These are phyloP conservation scores for Lordiphosa mommai DNA, from an alignment of 1,140 invertebrate species.

Conservation along the genomic window DNA sequence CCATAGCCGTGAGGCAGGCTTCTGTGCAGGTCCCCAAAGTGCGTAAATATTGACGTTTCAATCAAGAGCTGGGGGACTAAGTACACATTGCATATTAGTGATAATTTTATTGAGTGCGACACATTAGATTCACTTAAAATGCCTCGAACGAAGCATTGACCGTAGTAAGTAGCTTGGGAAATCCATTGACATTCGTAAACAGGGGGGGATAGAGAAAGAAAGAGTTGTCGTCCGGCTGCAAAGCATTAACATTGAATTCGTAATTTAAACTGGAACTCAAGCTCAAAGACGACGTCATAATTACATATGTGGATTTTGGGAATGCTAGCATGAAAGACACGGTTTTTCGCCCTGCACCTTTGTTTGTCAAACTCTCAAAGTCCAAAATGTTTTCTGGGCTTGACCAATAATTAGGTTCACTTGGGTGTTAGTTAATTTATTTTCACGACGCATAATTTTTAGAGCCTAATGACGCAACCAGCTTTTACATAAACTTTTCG, in stretches of 20 bases:
- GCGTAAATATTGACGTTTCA: slow-evolving; percentile 68
- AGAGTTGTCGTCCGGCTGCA: not conserved
- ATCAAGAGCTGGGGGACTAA: slow-evolving; percentile 49
- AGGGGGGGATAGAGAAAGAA: slow-evolving; percentile 9
- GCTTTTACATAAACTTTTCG: slow-evolving; percentile 73
- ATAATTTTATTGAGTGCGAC: slow-evolving; percentile 72
- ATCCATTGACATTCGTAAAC: slow-evolving; percentile 50
- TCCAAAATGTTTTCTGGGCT: slow-evolving; percentile 20
- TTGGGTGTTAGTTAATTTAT: slow-evolving; percentile 34
- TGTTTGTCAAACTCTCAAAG: slow-evolving; percentile 23
- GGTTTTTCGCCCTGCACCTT: slow-evolving; percentile 20
- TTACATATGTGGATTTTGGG: no score
- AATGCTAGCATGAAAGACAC: no score
- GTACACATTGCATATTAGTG: slow-evolving; percentile 65
- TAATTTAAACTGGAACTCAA: slow-evolving; percentile 15
- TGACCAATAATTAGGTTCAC: slow-evolving; percentile 50
- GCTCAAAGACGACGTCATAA: slow-evolving; percentile 9
- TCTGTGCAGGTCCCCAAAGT: slow-evolving; percentile 43
- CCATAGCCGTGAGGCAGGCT: slow-evolving; percentile 21
- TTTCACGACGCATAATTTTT: slow-evolving; percentile 38
- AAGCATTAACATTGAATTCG: no score
- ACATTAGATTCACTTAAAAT: slow-evolving; percentile 46
- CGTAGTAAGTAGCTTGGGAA: slow-evolving; percentile 30
- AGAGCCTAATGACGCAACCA: slow-evolving; percentile 21
- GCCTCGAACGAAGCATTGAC: slow-evolving; percentile 13